A percentile compares a stretch with the other conserved stretches of the same genome.
phyloP scores from a whole-genome alignment of 1,140 invertebrate genomes.

The Drosophila teissieri region DNA sequence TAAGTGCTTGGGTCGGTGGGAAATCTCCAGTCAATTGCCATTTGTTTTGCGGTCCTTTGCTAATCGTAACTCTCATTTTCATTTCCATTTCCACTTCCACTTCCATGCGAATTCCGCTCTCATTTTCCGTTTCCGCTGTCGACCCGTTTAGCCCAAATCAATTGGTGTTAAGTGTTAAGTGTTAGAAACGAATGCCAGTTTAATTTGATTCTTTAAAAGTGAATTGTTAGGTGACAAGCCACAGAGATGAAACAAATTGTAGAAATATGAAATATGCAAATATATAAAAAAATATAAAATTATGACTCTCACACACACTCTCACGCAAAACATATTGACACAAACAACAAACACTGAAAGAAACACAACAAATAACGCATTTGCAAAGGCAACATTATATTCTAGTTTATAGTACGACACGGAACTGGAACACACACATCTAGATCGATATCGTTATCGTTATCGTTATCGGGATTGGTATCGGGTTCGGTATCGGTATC shows the following conservation, averaged over 20 bases:
- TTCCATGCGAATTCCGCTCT: slow-evolving; percentile 2
- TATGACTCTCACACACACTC: slow-evolving; percentile 1
- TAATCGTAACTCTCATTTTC: slow-evolving; percentile 26
- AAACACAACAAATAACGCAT: slow-evolving; percentile 11
- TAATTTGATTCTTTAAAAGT: not conserved
- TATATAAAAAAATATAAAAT: no score
- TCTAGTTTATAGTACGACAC: slow-evolving; percentile 10
- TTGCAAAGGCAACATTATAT: slow-evolving; percentile 14
- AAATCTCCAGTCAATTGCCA: slow-evolving; percentile 33
- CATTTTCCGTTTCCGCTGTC: slow-evolving; percentile 3
- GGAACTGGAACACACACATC: slow-evolving; percentile 21
- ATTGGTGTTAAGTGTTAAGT: slow-evolving; percentile 5
- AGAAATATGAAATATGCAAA: not conserved
- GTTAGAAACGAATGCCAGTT: not conserved
- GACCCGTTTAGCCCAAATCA: not conserved
- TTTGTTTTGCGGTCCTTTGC: slow-evolving; percentile 32
- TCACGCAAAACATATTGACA: not conserved
- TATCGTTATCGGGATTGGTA: not conserved
- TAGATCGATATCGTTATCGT: slow-evolving; percentile 9
- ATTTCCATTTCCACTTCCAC: not conserved
- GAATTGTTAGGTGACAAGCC: not conserved
- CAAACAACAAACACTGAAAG: slow-evolving; percentile 10
- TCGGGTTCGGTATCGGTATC: slow-evolving; percentile 1
- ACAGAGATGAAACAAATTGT: not conserved
- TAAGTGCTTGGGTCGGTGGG: slow-evolving; percentile 1